Conservation (phyloP, 2,888 invertebrate genomes). For the Leucophenga montana region DNA sequence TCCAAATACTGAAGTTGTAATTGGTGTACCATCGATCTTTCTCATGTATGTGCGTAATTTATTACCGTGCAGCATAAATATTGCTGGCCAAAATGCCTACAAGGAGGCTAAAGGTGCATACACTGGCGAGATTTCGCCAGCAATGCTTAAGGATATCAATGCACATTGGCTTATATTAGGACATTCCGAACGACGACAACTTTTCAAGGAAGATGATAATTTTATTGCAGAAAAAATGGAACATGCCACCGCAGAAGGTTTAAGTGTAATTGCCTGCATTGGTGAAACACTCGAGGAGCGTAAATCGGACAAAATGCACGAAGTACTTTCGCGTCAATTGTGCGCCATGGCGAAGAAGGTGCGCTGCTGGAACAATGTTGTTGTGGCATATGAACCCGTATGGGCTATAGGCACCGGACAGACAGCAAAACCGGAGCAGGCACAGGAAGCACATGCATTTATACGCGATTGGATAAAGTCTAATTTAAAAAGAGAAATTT, state of each 20-base stretch:
- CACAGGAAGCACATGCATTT: slow-evolving; percentile 93
- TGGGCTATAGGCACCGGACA: slow-evolving; percentile 99
- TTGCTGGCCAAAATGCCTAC: slow-evolving; percentile 90
- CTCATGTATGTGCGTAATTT: slow-evolving; percentile 82
- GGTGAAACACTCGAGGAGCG: slow-evolving; percentile 97
- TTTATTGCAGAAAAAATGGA: slow-evolving; percentile 85
- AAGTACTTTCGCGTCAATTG: slow-evolving; percentile 93
- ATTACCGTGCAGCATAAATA: slow-evolving; percentile 81
- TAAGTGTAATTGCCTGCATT: slow-evolving; percentile 94
- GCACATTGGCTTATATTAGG: slow-evolving; percentile 96
- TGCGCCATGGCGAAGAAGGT: slow-evolving; percentile 87
- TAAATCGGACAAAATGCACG: slow-evolving; percentile 93
- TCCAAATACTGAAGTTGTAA: slow-evolving; percentile 89
- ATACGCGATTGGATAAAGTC: slow-evolving; percentile 88
- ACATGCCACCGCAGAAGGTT: slow-evolving; percentile 82
- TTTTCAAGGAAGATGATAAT: slow-evolving; percentile 87
- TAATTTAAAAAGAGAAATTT: slow-evolving; percentile 86
- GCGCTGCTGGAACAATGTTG: slow-evolving; percentile 84
- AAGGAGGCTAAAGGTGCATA: slow-evolving; percentile 94
- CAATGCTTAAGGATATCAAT: slow-evolving; percentile 96
- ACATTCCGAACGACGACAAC: slow-evolving; percentile 96
- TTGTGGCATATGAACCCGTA: slow-evolving; percentile 98
- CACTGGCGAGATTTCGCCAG: slow-evolving; percentile 96
- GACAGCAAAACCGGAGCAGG: slow-evolving; percentile 96
- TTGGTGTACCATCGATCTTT: slow-evolving; percentile 93